Conservation (phyloP, 2,797 vertebrate genomes). For the Sardinella longiceps region DNA sequence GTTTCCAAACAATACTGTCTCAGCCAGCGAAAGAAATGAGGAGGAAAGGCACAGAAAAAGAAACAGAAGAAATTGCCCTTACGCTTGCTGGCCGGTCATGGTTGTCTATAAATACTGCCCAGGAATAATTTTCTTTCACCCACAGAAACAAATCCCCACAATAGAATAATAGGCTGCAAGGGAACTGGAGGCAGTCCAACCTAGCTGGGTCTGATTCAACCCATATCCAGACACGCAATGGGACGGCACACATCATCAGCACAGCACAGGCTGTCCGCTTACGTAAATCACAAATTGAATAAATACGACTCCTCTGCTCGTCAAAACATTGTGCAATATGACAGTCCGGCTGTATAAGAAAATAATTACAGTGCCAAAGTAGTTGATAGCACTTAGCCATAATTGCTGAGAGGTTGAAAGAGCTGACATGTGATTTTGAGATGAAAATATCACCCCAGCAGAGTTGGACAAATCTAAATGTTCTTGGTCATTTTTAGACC, state of each 20-base stretch:
- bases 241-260: neutral
- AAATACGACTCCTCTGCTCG: neutral
- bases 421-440: neutral
- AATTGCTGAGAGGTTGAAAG: neutral
- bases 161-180: conserved; percentile 9
- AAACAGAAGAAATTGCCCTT: conserved; percentile 4
- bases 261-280: neutral
- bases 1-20: neutral
- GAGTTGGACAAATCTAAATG: neutral
- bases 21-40: neutral
- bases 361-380: conserved; percentile 12
- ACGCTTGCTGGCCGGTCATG: neutral
- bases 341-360: neutral
- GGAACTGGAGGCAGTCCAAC: conserved; percentile 5
- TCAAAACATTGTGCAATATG: conserved; percentile 16
- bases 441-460: neutral
- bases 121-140: neutral
- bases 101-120: conserved; percentile 7
- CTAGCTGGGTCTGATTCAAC: neutral
- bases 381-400: conserved; percentile 10
- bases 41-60: conserved; percentile 2
- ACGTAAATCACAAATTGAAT: conserved; percentile 19
- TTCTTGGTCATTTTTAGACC: neutral
- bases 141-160: conserved; percentile 3
- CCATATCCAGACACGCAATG: neutral